A percentile compares a stretch with the other conserved stretches of the same genome.
phyloP scores from a whole-genome alignment of 2,113 vertebrate genomes.

The Oryzias woworae region DNA sequence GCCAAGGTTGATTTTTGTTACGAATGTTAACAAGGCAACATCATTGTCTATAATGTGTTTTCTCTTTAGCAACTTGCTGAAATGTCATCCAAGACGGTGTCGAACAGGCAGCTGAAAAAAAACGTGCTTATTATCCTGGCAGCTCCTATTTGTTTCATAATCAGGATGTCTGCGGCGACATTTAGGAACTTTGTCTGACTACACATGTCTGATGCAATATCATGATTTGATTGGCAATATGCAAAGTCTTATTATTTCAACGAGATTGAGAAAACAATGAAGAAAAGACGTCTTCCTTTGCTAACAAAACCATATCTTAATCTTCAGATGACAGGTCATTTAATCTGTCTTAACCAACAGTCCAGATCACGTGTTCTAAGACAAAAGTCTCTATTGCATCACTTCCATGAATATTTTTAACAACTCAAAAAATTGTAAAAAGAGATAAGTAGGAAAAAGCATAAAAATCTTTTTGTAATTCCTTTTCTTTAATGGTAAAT shows the following conservation, averaged over 20 bases:
- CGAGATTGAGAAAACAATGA: not conserved
- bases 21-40: slow-evolving; percentile 24
- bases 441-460: no score
- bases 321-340: no score
- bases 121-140: slow-evolving; percentile 14
- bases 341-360: no score
- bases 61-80: slow-evolving; percentile 26
- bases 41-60: slow-evolving; percentile 20
- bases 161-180: slow-evolving; percentile 9
- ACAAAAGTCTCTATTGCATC: no score
- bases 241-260: slow-evolving; percentile 4
- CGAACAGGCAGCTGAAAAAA: slow-evolving; percentile 23
- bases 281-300: no score
- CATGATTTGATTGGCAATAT: slow-evolving; percentile 6
- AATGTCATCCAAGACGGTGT: slow-evolving; percentile 18
- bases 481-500: no score
- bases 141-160: slow-evolving; percentile 35
- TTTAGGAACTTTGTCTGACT: slow-evolving; percentile 8
- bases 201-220: slow-evolving; percentile 7
- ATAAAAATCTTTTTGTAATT: no score
- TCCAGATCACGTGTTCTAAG: no score
- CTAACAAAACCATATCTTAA: no score
- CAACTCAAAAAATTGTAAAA: no score
- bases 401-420: no score
- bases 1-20: slow-evolving; percentile 30